Conservation (phyloP, 2,113 vertebrate genomes). For the Blennius ocellaris region DNA sequence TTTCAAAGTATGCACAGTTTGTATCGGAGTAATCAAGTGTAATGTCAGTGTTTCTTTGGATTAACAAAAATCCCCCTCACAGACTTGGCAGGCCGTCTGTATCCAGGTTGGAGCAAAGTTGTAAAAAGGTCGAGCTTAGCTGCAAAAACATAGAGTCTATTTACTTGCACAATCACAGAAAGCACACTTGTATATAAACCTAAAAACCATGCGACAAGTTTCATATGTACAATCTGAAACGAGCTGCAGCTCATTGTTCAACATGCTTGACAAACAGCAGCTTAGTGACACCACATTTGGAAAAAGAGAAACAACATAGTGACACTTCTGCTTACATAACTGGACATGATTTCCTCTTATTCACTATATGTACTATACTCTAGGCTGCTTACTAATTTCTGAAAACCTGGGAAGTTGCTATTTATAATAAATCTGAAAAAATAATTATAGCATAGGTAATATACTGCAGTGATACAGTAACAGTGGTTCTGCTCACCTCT, state of each 20-base stretch:
- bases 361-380: not conserved
- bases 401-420: too few relatives aligned
- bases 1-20: not conserved
- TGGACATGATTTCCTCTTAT: slow-evolving; percentile 15
- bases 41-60: not conserved
- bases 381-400: not conserved
- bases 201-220: not conserved
- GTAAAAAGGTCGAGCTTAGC: not conserved
- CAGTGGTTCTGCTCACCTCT: too few relatives aligned
- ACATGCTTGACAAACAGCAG: slow-evolving; percentile 32
- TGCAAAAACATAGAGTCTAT: not conserved
- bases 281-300: slow-evolving; percentile 74
- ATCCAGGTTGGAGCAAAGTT: not conserved
- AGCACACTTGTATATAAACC: not conserved
- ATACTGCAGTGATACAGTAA: too few relatives aligned
- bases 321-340: slow-evolving; percentile 35
- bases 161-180: not conserved
- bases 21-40: not conserved
- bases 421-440: too few relatives aligned
- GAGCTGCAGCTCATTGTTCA: not conserved
- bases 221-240: slow-evolving; percentile 2
- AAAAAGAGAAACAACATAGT: slow-evolving; percentile 76
- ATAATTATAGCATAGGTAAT: too few relatives aligned
- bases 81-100: not conserved
- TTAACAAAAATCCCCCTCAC: not conserved